A percentile compares a stretch with the other conserved stretches of the same genome.
These are phyloP conservation scores for Andrena hattorfiana DNA, from an alignment of 2,888 invertebrate species.

Conservation along the genomic window DNA sequence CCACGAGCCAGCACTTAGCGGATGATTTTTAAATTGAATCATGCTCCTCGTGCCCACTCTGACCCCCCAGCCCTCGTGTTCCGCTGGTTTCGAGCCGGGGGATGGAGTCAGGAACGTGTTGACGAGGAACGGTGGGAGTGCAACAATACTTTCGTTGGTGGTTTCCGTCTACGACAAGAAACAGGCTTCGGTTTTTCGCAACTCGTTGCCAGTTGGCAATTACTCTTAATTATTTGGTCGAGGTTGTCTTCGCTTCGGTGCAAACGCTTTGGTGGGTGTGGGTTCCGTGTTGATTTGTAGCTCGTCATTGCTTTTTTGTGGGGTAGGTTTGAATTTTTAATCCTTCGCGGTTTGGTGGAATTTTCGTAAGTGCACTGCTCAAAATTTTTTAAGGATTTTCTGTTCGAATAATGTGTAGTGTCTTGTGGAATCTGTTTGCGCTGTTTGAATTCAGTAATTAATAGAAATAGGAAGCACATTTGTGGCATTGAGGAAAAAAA, in stretches of 20 bases:
- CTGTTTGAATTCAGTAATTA: no score
- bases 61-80: not conserved
- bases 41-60: constrained; percentile 59
- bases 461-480: no score
- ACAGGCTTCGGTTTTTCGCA: constrained; percentile 36
- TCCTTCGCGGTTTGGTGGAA: no score
- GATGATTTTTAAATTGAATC: constrained; percentile 82
- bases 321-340: not conserved
- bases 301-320: not conserved
- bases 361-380: no score
- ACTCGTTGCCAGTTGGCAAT: constrained; percentile 39
- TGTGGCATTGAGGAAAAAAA: no score
- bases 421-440: no score
- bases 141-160: constrained; percentile 40
- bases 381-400: not conserved
- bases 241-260: constrained; percentile 27
- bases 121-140: constrained; percentile 59
- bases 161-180: constrained; percentile 52
- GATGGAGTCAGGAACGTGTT: constrained; percentile 68
- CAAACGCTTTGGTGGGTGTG: constrained; percentile 18
- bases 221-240: constrained; percentile 57
- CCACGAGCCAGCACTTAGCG: constrained; percentile 77
- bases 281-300: not conserved
- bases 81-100: not conserved
- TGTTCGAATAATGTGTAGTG: no score